Conservation (phyloP, 2,888 invertebrate species). For the Xanthorhoe spadicearia region DNA sequence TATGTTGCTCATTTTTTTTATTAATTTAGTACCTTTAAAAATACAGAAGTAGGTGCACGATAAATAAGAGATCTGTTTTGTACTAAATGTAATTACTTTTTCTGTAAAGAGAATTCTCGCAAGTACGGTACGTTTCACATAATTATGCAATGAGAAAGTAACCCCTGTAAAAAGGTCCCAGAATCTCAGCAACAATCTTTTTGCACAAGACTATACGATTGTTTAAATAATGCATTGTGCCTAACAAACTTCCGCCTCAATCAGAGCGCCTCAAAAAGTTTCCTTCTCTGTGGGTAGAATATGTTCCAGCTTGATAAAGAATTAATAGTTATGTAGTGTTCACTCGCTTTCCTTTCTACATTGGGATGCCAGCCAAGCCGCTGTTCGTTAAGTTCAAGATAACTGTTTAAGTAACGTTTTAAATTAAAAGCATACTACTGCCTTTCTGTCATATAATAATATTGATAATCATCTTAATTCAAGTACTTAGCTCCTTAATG, state of each 20-base stretch:
- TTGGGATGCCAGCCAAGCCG: conserved; percentile 48
- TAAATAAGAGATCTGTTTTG: too few species aligned
- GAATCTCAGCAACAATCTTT: background rate
- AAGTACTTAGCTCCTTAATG: conserved; percentile 13
- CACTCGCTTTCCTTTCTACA: conserved; percentile 41
- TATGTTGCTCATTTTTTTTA: too few species aligned
- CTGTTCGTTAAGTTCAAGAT: conserved; percentile 26
- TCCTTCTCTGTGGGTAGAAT: background rate
- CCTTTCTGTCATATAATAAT: conserved; percentile 41
- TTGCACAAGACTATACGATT: background rate
- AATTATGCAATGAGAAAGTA: background rate
- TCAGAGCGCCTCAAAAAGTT: conserved; percentile 7
- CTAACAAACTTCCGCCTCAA: conserved; percentile 1
- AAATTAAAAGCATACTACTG: conserved; percentile 34
- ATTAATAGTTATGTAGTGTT: conserved; percentile 40
- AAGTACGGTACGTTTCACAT: too few species aligned
- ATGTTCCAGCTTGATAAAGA: conserved; percentile 17
- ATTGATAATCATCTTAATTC: conserved; percentile 42
- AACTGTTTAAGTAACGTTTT: conserved; percentile 33
- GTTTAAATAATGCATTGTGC: conserved; percentile 2
- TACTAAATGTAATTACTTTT: too few species aligned
- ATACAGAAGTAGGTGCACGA: too few species aligned
- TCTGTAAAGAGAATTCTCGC: too few species aligned
- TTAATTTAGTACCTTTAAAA: too few species aligned
- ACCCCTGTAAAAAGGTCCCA: background rate